phyloP scores from a whole-genome alignment of 2,888 invertebrate species.

The Platerodrilus igneus region DNA sequence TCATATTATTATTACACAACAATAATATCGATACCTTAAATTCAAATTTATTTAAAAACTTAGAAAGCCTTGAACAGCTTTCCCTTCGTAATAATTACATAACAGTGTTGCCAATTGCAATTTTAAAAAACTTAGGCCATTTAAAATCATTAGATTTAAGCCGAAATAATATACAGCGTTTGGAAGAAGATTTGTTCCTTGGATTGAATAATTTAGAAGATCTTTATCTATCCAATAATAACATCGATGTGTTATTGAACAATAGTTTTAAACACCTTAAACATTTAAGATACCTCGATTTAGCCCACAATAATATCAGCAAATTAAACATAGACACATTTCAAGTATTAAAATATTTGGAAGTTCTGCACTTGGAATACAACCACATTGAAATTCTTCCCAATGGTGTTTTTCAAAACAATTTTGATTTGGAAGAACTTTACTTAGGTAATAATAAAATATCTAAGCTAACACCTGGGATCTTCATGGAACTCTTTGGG shows the following conservation, averaged over 20 bases:
- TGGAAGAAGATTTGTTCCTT: conserved; percentile 6
- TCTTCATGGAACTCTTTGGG: background rate
- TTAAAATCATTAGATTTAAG: conserved; percentile 2
- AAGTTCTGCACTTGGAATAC: background rate
- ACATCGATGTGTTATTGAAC: background rate
- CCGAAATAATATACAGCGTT: conserved; percentile 6
- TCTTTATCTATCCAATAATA: conserved; percentile 9
- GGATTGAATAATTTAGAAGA: conserved; percentile 7
- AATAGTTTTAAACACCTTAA: conserved; percentile 4
- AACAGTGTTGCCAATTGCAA: background rate
- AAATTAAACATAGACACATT: background rate
- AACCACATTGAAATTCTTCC: conserved; percentile 3
- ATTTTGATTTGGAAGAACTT: background rate
- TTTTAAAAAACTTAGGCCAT: conserved; percentile 2
- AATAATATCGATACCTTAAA: conserved; percentile 3
- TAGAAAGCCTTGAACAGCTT: background rate
- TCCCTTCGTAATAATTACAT: conserved; percentile 7
- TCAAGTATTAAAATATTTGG: background rate
- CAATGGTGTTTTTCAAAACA: background rate
- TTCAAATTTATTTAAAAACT: conserved; percentile 6
- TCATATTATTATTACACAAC: conserved; percentile 1
- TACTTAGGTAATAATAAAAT: conserved; percentile 4
- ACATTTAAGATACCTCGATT: conserved; percentile 3
- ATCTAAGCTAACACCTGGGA: background rate
- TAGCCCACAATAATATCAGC: too few species aligned